These are phyloP conservation scores for Timema cristinae DNA, from an alignment of 2,888 invertebrate genomes.

Conservation along the genomic window DNA sequence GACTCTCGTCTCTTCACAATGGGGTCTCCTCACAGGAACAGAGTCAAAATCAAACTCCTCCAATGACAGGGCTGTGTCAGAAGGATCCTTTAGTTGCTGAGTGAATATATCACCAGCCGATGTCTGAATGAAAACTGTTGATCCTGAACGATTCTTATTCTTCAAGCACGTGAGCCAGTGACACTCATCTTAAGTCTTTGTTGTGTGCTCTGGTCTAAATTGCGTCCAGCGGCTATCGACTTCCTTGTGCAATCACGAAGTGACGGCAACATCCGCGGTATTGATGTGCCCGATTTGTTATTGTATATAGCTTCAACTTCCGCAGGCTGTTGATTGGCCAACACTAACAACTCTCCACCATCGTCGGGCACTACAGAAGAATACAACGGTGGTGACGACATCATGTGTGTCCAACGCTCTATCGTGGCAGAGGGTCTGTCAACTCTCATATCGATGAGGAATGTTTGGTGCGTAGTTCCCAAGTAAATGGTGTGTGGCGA, in stretches of 20 bases:
- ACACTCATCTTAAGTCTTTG: neutral
- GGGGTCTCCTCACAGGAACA: too few relatives aligned
- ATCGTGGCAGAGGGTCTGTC: too few relatives aligned
- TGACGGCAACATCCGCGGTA: neutral
- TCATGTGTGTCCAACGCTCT: conserved; percentile 2
- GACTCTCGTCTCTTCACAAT: too few relatives aligned
- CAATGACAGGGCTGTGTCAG: neutral
- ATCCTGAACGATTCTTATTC: neutral
- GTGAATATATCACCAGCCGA: conserved; percentile 1
- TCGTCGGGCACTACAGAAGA: neutral
- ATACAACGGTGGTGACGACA: neutral
- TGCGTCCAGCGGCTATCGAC: neutral
- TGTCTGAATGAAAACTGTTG: neutral
- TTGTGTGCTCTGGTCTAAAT: neutral
- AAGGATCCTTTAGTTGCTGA: neutral
- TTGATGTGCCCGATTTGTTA: neutral
- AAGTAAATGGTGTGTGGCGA: neutral
- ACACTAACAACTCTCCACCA: neutral
- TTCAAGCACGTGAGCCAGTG: neutral
- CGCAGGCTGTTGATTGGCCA: neutral
- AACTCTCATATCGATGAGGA: neutral
- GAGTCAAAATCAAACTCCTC: too few relatives aligned
- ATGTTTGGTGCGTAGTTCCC: neutral
- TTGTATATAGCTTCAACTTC: neutral
- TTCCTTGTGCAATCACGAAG: neutral